These are phyloP conservation scores for Plectropomus leopardus DNA, from an alignment of 2,113 vertebrate species.

Conservation along the genomic window DNA sequence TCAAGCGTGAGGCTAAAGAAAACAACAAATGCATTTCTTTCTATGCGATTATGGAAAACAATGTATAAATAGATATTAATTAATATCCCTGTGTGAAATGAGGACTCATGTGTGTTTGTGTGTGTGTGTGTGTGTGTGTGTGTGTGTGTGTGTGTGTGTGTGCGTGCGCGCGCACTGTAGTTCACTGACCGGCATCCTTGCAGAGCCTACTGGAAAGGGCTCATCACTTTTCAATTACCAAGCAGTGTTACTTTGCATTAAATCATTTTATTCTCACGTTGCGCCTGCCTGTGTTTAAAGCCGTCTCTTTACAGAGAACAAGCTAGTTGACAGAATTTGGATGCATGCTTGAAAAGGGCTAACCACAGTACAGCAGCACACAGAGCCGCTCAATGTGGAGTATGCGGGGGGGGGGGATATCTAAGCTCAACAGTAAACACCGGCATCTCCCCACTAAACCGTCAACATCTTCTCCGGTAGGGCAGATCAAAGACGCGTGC, in stretches of 20 bases:
- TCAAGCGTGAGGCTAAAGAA: slow-evolving; percentile 13
- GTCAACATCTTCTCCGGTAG: slow-evolving; percentile 76
- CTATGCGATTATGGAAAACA: not conserved
- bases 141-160: no score
- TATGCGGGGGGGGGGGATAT: slow-evolving; percentile 66
- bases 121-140: no score
- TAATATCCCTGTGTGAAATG: slow-evolving; percentile 21
- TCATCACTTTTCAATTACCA: slow-evolving; percentile 75
- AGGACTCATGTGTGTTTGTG: not conserved
- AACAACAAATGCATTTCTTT: slow-evolving; percentile 19
- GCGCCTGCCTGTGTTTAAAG: slow-evolving; percentile 67
- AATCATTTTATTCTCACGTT: slow-evolving; percentile 66
- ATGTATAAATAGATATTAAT: slow-evolving; percentile 12
- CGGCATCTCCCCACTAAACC: slow-evolving; percentile 80
- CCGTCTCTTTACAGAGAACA: slow-evolving; percentile 63
- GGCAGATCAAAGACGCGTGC: slow-evolving; percentile 84
- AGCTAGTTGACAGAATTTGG: slow-evolving; percentile 65
- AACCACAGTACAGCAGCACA: slow-evolving; percentile 52
- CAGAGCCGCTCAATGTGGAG: slow-evolving; percentile 58
- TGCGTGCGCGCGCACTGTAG: no score
- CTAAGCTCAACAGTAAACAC: slow-evolving; percentile 78
- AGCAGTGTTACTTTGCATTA: slow-evolving; percentile 71
- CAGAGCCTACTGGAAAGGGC: slow-evolving; percentile 38
- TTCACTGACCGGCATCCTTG: slow-evolving; percentile 45
- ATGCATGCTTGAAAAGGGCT: slow-evolving; percentile 66